Evolutionary conservation across 2,888 invertebrate genomes (phyloP).

Genomic region (Polyommatus iphigenia): DNA sequence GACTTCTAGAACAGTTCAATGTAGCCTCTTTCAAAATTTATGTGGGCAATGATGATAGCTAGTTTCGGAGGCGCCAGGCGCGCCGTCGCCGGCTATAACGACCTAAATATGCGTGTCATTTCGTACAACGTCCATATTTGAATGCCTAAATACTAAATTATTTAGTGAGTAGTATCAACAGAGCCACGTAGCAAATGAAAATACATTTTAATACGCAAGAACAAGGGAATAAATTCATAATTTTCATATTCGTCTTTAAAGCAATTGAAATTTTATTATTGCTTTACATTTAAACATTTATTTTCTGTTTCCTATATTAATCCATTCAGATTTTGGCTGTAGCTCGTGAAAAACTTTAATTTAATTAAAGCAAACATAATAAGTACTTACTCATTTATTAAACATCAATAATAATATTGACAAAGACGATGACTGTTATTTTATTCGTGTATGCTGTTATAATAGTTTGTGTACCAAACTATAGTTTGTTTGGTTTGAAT

Average conservation of each 20-base stretch:
- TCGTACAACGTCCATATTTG: background rate
- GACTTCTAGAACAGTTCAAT: background rate
- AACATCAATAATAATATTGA: too few species aligned
- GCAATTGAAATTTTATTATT: too few species aligned
- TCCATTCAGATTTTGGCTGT: too few species aligned
- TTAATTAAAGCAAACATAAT: too few species aligned
- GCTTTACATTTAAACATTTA: too few species aligned
- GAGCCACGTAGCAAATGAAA: too few species aligned
- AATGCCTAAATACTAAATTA: background rate
- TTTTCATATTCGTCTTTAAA: too few species aligned
- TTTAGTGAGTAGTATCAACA: background rate
- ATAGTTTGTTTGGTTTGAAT: background rate
- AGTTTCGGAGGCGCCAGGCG: constrained; percentile 1
- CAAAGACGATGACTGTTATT: background rate
- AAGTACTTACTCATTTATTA: too few species aligned
- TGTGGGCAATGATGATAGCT: background rate
- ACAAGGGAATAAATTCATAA: too few species aligned
- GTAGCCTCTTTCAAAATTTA: background rate
- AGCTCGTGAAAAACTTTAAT: too few species aligned
- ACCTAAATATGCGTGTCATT: constrained; percentile 15
- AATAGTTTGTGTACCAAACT: background rate
- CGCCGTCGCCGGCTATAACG: background rate
- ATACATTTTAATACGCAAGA: too few species aligned
- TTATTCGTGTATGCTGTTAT: background rate
- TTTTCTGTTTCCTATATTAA: too few species aligned